phyloP scores from a whole-genome alignment of 2,113 vertebrate genomes.

The Chamaea fasciata region DNA sequence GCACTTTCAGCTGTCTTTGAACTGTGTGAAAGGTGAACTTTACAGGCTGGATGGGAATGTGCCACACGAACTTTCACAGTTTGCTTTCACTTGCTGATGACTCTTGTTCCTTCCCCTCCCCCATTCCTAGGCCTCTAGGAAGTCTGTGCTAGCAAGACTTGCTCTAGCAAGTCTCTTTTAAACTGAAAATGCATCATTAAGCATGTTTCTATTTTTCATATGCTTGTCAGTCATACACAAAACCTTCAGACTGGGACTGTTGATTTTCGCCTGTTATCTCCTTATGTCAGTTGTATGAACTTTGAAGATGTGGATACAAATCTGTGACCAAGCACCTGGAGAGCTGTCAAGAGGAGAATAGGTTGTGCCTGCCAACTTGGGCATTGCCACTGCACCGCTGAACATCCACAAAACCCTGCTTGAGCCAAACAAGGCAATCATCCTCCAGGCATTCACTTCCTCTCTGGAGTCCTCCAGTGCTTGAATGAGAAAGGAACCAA shows the following conservation, averaged over 20 bases:
- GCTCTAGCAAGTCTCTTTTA: no score
- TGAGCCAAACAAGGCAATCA: background rate
- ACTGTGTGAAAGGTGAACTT: background rate
- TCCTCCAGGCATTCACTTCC: background rate
- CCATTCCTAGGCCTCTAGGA: background rate
- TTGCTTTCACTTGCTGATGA: background rate
- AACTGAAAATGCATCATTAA: background rate
- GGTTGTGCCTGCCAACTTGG: background rate
- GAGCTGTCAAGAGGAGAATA: background rate
- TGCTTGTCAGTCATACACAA: background rate
- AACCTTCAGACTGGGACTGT: background rate
- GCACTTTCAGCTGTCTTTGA: background rate
- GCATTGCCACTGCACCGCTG: background rate
- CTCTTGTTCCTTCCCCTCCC: background rate
- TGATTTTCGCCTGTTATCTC: background rate
- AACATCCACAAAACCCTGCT: background rate
- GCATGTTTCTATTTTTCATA: background rate
- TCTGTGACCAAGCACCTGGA: background rate
- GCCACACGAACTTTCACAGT: background rate
- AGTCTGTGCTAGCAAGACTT: no score
- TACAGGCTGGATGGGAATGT: background rate
- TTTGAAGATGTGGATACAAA: background rate
- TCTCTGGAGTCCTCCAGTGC: background rate
- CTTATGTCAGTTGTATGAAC: background rate
- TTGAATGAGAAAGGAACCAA: background rate